phyloP scores from a whole-genome alignment of 2,113 vertebrate genomes.

The Tyrannus savana region DNA sequence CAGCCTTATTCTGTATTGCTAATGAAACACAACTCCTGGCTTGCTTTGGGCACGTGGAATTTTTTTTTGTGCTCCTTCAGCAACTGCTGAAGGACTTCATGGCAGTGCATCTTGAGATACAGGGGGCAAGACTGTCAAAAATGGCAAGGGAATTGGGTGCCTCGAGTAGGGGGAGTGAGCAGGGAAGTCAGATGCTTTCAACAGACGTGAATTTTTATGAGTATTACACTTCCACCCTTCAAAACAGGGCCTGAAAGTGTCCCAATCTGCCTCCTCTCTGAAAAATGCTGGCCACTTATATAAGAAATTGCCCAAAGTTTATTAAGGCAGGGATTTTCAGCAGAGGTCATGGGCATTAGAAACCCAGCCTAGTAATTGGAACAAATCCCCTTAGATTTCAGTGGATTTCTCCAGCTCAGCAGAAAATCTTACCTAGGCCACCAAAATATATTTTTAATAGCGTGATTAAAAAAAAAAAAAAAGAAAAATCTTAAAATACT shows the following conservation, averaged over 20 bases:
- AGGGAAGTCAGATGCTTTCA: neutral
- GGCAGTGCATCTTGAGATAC: neutral
- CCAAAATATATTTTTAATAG: neutral
- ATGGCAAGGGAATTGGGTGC: neutral
- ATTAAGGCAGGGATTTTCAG: neutral
- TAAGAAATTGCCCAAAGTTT: neutral
- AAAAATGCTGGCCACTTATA: neutral
- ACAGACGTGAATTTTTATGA: neutral
- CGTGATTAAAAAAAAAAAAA: neutral
- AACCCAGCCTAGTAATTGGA: neutral
- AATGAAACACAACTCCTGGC: neutral
- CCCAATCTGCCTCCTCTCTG: neutral
- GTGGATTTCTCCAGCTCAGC: constrained; percentile 39
- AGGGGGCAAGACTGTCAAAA: neutral
- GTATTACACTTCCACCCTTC: neutral
- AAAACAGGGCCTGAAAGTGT: neutral
- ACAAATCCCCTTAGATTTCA: constrained; percentile 30
- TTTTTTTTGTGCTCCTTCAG: neutral
- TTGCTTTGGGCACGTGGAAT: accelerated
- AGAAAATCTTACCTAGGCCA: constrained; percentile 26
- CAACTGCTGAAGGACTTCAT: neutral
- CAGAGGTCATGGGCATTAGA: neutral
- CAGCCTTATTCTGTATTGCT: neutral
- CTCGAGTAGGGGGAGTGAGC: neutral
- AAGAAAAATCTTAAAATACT: neutral